These are phyloP conservation scores for Drosophila mercatorum DNA, from an alignment of 2,888 invertebrate genomes.

Conservation along the genomic window DNA sequence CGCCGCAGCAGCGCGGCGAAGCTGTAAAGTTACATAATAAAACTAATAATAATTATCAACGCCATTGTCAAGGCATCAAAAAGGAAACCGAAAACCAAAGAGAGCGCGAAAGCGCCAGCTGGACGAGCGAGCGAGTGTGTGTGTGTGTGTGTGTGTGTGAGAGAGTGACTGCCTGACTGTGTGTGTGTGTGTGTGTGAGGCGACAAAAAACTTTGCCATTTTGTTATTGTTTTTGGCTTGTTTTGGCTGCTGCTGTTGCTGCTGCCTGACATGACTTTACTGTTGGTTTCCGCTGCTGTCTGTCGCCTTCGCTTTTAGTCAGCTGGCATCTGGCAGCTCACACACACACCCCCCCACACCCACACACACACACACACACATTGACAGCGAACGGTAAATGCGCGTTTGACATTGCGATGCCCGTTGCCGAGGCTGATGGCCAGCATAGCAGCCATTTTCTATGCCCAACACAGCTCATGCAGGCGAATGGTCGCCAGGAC, in stretches of 20 bases:
- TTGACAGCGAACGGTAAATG: conserved; percentile 53
- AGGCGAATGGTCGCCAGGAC: conserved; percentile 67
- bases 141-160: neutral
- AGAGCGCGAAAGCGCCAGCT: neutral
- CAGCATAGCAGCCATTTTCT: conserved; percentile 59
- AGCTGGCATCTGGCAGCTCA: conserved; percentile 47
- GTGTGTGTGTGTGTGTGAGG: conserved; percentile 4
- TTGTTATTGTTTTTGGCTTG: conserved; percentile 56
- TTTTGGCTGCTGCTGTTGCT: conserved; percentile 42
- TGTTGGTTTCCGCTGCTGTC: conserved; percentile 20
- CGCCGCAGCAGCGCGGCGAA: conserved; percentile 11
- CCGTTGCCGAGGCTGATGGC: conserved; percentile 37
- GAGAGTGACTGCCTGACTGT: neutral
- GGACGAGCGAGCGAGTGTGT: neutral
- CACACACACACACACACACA: conserved; percentile 14
- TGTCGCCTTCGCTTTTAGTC: conserved; percentile 37
- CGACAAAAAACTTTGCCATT: conserved; percentile 48
- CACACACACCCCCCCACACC: neutral
- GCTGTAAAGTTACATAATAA: conserved; percentile 80
- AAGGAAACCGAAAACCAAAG: conserved; percentile 43
- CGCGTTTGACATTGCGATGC: conserved; percentile 64
- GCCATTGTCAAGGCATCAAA: conserved; percentile 72
- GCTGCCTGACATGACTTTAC: conserved; percentile 38
- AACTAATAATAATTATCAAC: conserved; percentile 81
- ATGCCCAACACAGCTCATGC: conserved; percentile 46